A percentile compares a stretch with the other conserved stretches of the same genome.
Conservation (phyloP, 2,888 invertebrate species). For the Ormyrus thymus region DNA sequence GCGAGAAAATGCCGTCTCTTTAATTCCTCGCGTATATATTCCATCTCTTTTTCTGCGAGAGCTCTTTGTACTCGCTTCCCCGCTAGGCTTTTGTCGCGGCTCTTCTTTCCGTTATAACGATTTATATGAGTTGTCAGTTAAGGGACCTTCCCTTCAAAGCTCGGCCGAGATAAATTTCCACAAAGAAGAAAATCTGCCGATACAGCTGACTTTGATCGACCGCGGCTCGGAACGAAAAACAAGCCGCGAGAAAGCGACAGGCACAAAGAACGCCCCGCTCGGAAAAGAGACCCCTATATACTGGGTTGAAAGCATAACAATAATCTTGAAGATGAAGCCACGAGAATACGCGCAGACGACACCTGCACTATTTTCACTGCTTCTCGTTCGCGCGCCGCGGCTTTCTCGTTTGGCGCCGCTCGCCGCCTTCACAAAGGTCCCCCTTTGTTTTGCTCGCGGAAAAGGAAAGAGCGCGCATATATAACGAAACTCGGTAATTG, state of each 20-base stretch:
- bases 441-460: conserved; percentile 17
- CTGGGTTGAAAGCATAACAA: conserved; percentile 11
- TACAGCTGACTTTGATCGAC: not conserved
- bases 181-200: conserved; percentile 16
- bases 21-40: not conserved
- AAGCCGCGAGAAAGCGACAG: not conserved
- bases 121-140: conserved; percentile 23
- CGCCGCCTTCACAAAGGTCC: conserved; percentile 7
- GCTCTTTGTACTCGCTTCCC: not conserved
- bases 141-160: not conserved
- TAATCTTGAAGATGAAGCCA: conserved; percentile 14
- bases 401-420: conserved; percentile 1
- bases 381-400: conserved; percentile 7
- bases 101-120: conserved; percentile 8
- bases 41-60: not conserved
- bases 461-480: not conserved
- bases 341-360: not conserved
- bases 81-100: not conserved
- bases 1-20: not conserved
- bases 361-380: not conserved
- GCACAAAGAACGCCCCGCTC: not conserved
- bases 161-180: not conserved
- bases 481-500: conserved; percentile 6
- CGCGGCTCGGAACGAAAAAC: conserved; percentile 7
- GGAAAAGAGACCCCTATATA: no score